These are phyloP conservation scores for Pollenia amentaria DNA, from an alignment of 2,888 invertebrate genomes.

Conservation along the genomic window DNA sequence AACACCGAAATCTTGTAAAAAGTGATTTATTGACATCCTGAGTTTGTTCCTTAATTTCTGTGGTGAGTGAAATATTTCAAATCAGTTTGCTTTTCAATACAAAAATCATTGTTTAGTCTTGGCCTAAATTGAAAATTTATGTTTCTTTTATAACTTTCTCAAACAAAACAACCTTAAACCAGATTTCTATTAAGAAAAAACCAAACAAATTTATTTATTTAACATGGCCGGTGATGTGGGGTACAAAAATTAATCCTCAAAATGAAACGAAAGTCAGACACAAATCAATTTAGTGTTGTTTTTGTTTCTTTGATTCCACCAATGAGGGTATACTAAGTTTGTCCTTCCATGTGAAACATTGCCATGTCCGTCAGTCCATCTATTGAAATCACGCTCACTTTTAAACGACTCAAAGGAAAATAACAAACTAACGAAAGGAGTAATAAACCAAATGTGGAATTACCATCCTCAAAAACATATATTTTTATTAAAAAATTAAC, in stretches of 20 bases:
- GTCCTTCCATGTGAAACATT: too few species aligned
- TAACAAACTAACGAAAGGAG: too few species aligned
- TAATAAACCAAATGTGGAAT: too few species aligned
- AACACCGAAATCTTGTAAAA: conserved; percentile 32
- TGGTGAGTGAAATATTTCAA: conserved; percentile 15
- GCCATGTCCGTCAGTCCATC: too few species aligned
- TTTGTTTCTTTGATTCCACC: not conserved
- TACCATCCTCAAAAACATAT: too few species aligned
- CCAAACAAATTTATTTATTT: not conserved
- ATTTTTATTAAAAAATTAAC: too few species aligned
- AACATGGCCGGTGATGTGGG: not conserved
- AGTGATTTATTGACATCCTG: conserved; percentile 66
- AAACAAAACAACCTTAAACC: not conserved
- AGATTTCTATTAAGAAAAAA: not conserved
- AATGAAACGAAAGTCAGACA: conserved; percentile 50
- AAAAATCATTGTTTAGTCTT: conserved; percentile 26
- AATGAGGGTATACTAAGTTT: too few species aligned
- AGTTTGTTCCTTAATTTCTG: conserved; percentile 5
- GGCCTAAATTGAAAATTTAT: conserved; percentile 67
- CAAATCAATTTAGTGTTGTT: conserved; percentile 29
- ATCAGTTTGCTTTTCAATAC: conserved; percentile 18
- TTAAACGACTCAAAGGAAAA: too few species aligned
- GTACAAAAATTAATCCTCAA: conserved; percentile 51
- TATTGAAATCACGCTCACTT: too few species aligned
- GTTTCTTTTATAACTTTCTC: conserved; percentile 44